These are phyloP conservation scores for Lepus europaeus DNA, from an alignment of 2,113 vertebrate genomes.

Conservation along the genomic window DNA sequence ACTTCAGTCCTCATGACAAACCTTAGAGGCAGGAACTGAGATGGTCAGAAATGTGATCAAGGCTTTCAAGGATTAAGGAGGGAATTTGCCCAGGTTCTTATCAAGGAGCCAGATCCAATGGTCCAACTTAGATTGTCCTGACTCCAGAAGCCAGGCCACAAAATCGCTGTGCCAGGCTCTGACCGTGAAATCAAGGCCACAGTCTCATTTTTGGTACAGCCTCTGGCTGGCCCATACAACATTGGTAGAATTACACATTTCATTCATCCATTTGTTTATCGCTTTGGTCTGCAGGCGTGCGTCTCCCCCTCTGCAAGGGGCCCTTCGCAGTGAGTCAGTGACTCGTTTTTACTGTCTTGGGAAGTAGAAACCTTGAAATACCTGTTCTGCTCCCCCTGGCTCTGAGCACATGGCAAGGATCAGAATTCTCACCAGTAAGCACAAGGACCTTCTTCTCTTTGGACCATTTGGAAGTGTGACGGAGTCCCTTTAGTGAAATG, in stretches of 20 bases:
- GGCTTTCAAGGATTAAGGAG: not conserved
- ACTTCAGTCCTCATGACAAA: not conserved
- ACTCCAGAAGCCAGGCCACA: no score
- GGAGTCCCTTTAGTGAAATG: not conserved
- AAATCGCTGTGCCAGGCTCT: not conserved
- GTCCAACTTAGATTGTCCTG: not conserved
- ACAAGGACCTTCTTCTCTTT: not conserved
- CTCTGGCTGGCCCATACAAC: no score
- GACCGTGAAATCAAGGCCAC: not conserved
- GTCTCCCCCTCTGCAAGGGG: not conserved
- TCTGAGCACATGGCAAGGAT: not conserved
- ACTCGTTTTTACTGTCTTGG: not conserved
- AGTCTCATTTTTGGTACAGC: not conserved
- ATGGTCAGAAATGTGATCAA: rapidly evolving
- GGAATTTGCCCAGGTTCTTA: not conserved
- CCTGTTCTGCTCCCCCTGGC: not conserved
- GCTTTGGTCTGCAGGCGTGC: not conserved
- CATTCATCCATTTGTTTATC: not conserved
- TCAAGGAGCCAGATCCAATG: not conserved
- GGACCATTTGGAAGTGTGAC: slow-evolving; percentile 19
- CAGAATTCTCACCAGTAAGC: not conserved
- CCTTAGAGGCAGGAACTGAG: not conserved
- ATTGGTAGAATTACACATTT: not conserved
- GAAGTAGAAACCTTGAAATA: not conserved
- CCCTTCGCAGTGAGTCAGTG: rapidly evolving